Percentiles rank a stretch among this genome's conserved stretches.
These are phyloP conservation scores for Ooceraea biroi DNA, from an alignment of 1,140 invertebrate genomes.

Conservation along the genomic window DNA sequence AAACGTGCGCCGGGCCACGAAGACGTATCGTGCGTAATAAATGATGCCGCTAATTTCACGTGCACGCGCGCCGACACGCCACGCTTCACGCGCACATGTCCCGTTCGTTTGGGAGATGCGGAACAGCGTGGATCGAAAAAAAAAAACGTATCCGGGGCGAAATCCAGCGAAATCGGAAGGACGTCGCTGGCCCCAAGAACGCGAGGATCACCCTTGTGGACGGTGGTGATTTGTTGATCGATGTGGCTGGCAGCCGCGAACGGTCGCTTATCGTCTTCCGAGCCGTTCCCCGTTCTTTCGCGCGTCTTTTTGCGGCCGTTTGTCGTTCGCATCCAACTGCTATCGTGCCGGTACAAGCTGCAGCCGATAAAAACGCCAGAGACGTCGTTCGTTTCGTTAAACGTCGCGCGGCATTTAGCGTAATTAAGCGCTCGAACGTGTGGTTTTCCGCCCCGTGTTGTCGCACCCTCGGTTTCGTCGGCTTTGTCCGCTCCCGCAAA, in stretches of 20 bases:
- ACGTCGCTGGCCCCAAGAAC: no score
- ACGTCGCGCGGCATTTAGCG: constrained; percentile 1
- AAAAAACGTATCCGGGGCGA: no score
- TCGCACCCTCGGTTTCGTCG: constrained; percentile 3
- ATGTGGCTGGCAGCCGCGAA: background rate
- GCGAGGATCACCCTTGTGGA: no score
- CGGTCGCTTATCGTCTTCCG: background rate
- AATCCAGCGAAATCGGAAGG: no score
- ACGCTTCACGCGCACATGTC: no score
- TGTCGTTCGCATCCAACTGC: background rate
- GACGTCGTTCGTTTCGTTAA: constrained; percentile 6
- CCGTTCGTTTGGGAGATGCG: background rate
- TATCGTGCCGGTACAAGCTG: no score
- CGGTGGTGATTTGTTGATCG: constrained; percentile 48
- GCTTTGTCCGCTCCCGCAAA: background rate
- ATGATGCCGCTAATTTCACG: constrained; percentile 14
- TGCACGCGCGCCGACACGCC: background rate
- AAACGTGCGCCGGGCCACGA: constrained; percentile 2
- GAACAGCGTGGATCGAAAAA: constrained; percentile 36
- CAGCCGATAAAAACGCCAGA: constrained; percentile 1
- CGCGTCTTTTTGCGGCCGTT: background rate
- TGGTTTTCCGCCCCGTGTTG: background rate
- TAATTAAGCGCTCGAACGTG: constrained; percentile 49
- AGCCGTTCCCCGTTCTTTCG: background rate
- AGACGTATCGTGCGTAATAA: constrained; percentile 47